These are phyloP conservation scores for Arvicanthis niloticus DNA, from an alignment of 2,113 vertebrate genomes.

Conservation along the genomic window DNA sequence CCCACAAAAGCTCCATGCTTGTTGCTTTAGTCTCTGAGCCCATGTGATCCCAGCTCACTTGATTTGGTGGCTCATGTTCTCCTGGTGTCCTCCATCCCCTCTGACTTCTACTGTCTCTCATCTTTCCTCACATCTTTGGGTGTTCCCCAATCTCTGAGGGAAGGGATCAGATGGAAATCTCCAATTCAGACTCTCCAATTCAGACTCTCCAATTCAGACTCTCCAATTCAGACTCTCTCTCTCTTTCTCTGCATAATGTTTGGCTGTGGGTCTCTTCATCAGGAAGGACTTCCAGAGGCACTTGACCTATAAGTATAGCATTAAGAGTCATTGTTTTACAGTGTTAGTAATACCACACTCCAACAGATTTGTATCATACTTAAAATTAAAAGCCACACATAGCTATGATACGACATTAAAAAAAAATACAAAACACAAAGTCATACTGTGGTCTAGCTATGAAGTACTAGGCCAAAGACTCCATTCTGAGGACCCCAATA, in stretches of 20 bases:
- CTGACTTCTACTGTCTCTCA: neutral
- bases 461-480: neutral
- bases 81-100: neutral
- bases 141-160: neutral
- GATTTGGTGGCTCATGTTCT: neutral
- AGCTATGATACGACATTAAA: neutral
- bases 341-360: neutral
- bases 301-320: no score
- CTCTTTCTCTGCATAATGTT: neutral
- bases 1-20: neutral
- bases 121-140: neutral
- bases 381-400: neutral
- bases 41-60: neutral
- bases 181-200: neutral
- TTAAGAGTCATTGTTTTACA: neutral
- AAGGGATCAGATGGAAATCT: neutral
- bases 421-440: slow-evolving; percentile 1
- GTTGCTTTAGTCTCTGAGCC: neutral
- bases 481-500: neutral
- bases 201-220: neutral
- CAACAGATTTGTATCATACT: neutral
- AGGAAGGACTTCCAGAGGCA: neutral
- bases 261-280: neutral
- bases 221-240: neutral
- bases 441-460: neutral